Percentiles rank a stretch among this genome's conserved stretches.
Conservation (phyloP, 1,140 invertebrate species). For the Aleiodes sp. region DNA sequence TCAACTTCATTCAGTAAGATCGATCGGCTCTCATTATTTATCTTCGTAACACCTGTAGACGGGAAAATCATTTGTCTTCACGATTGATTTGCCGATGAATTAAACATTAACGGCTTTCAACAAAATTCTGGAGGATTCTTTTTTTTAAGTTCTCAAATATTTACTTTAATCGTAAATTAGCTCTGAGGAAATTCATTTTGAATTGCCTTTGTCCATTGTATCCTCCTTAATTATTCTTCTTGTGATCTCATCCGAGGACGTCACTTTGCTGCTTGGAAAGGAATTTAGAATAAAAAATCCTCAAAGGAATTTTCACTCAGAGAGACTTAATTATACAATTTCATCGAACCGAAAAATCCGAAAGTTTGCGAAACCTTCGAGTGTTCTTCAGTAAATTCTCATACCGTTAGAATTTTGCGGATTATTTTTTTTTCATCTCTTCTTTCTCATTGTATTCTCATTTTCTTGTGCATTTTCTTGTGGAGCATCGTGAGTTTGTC, state of each 20-base stretch:
- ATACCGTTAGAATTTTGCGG: background rate
- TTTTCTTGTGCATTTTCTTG: background rate
- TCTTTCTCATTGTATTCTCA: too few relatives aligned
- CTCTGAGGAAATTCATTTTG: too few relatives aligned
- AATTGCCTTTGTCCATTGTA: too few relatives aligned
- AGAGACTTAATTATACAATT: background rate
- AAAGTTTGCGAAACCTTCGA: background rate
- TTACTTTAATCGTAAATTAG: too few relatives aligned
- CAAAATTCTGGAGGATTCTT: too few relatives aligned
- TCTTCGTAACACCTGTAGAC: conserved; percentile 9
- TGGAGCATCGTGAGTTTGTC: background rate
- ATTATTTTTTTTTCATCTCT: too few relatives aligned
- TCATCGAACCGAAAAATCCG: background rate
- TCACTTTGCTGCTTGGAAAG: too few relatives aligned
- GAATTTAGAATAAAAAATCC: too few relatives aligned
- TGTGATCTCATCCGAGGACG: too few relatives aligned
- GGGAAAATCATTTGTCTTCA: conserved; percentile 14
- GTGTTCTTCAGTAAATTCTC: background rate
- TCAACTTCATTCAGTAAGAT: background rate
- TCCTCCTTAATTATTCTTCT: too few relatives aligned
- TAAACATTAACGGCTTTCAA: background rate
- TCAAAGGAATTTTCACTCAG: background rate
- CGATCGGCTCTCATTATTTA: conserved; percentile 17
- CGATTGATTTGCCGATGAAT: conserved; percentile 7
- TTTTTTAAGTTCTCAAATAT: too few relatives aligned